Conservation (phyloP, 2,797 vertebrate species). For the Glyptemys insculpta region DNA sequence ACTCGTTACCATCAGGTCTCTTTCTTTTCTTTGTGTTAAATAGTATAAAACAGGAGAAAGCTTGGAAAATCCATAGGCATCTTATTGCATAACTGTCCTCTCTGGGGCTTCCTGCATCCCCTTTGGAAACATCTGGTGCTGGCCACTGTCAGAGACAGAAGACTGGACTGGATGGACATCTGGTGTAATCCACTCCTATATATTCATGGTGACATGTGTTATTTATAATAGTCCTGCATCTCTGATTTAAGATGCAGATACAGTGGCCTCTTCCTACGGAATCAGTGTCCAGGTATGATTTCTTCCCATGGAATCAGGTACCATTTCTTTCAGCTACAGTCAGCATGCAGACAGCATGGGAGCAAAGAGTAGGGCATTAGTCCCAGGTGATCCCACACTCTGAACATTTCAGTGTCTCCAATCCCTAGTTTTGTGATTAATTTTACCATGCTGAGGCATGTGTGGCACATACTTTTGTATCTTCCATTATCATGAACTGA, state of each 20-base stretch:
- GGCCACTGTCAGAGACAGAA: not conserved
- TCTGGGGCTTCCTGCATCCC: not conserved
- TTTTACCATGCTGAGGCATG: not conserved
- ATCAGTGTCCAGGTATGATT: not conserved
- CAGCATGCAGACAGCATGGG: not conserved
- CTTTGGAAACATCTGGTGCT: not conserved
- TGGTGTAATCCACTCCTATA: not conserved
- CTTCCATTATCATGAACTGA: not conserved
- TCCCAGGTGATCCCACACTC: not conserved
- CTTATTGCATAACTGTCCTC: not conserved
- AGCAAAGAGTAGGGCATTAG: not conserved
- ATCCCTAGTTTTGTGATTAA: not conserved
- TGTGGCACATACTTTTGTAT: not conserved
- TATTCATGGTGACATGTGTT: not conserved
- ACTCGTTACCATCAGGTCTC: not conserved
- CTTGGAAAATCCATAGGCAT: not conserved
- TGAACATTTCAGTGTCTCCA: not conserved
- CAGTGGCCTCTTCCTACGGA: not conserved
- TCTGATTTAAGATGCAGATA: not conserved
- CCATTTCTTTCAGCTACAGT: not conserved
- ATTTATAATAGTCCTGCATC: accelerated
- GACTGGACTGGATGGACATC: not conserved
- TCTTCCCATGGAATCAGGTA: not conserved
- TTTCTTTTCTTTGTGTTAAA: not conserved
- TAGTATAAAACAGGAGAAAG: not conserved